Evolutionary conservation across 2,888 invertebrate species (phyloP).

Genomic region (Scrobipalpa costella): DNA sequence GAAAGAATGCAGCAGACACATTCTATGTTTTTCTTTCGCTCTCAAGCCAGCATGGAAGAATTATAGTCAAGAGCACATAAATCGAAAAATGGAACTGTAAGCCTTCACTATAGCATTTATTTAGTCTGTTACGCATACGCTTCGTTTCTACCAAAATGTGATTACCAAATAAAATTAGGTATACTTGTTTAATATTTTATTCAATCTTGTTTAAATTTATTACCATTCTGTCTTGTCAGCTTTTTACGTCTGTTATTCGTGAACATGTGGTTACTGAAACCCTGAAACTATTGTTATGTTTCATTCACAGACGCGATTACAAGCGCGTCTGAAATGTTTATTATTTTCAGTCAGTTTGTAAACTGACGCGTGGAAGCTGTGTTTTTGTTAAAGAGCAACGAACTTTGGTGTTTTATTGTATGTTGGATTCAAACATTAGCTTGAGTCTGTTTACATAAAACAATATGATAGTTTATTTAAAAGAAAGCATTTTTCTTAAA

Average conservation of each 20-base stretch:
- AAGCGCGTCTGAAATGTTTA: background rate
- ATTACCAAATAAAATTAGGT: too few relatives aligned
- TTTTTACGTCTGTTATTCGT: background rate
- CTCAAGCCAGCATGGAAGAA: too few relatives aligned
- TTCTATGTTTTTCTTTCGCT: too few relatives aligned
- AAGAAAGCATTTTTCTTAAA: too few relatives aligned
- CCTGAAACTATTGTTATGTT: background rate
- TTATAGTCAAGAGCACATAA: too few relatives aligned
- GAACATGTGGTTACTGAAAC: background rate
- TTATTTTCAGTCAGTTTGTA: background rate
- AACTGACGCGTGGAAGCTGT: background rate
- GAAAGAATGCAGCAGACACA: too few relatives aligned
- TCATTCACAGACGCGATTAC: background rate
- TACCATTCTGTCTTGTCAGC: background rate
- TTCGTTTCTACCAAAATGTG: too few relatives aligned
- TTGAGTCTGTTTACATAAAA: background rate
- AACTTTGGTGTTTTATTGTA: background rate
- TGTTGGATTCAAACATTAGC: background rate
- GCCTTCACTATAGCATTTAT: too few relatives aligned
- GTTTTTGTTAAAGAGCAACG: background rate
- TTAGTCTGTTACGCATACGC: too few relatives aligned
- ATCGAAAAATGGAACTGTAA: too few relatives aligned
- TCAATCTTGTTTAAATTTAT: background rate
- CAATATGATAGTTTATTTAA: background rate
- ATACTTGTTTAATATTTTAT: too few relatives aligned